phyloP scores from a whole-genome alignment of 2,888 invertebrate species.

The Drosophila koepferae region DNA sequence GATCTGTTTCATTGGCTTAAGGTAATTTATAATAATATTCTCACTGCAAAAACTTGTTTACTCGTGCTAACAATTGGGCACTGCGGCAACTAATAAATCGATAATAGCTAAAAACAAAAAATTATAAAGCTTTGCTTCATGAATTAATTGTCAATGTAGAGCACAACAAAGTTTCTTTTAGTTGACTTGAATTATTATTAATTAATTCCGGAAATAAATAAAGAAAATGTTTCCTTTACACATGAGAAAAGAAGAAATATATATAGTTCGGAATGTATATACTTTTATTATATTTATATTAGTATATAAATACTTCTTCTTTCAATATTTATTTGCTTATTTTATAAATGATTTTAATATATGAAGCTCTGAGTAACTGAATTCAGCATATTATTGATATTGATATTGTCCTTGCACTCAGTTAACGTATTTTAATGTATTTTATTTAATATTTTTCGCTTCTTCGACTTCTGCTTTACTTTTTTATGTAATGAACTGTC shows the following conservation, averaged over 20 bases:
- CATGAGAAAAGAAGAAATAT: neutral
- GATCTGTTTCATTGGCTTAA: neutral
- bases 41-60: neutral
- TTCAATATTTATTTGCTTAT: neutral
- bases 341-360: neutral
- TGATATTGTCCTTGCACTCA: neutral
- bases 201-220: neutral
- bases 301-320: neutral
- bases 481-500: neutral
- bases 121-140: neutral
- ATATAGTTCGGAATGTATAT: neutral
- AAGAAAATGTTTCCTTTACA: neutral
- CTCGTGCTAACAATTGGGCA: neutral
- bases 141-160: neutral
- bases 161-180: neutral
- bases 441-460: neutral
- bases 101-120: neutral
- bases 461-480: neutral
- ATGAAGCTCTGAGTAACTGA: neutral
- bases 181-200: neutral
- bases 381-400: neutral
- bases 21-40: neutral
- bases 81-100: conserved; percentile 2
- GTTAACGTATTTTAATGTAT: neutral
- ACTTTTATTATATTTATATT: neutral